These are phyloP conservation scores for Drosophila incognita DNA, from an alignment of 2,888 invertebrate species.

Conservation along the genomic window DNA sequence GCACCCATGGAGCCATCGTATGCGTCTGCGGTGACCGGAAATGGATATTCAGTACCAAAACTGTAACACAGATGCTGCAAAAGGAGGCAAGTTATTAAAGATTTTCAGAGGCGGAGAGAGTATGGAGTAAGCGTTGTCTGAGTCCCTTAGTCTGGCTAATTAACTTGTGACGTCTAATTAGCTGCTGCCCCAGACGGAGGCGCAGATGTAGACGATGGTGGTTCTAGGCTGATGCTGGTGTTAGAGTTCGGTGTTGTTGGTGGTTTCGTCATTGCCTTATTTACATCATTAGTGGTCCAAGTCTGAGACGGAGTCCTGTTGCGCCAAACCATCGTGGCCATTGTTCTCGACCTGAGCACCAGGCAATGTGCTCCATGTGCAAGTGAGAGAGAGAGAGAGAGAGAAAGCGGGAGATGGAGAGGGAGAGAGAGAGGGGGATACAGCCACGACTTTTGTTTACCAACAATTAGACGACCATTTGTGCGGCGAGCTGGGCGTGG, in stretches of 20 bases:
- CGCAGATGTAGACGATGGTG: not conserved
- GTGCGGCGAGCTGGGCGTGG: slow-evolving; percentile 63
- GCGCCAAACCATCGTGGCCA: slow-evolving; percentile 44
- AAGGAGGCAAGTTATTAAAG: not conserved
- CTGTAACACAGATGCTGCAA: slow-evolving; percentile 95
- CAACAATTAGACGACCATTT: slow-evolving; percentile 73
- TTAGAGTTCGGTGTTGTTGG: slow-evolving; percentile 6
- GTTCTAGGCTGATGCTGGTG: not conserved
- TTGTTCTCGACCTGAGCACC: slow-evolving; percentile 26
- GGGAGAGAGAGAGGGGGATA: not conserved
- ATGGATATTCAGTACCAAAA: slow-evolving; percentile 98
- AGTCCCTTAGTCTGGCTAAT: slow-evolving; percentile 67
- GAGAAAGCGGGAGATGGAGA: not conserved
- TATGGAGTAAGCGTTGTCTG: slow-evolving; percentile 31
- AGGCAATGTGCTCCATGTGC: slow-evolving; percentile 2
- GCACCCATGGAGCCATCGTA: slow-evolving; percentile 99
- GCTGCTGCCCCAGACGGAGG: slow-evolving; percentile 48
- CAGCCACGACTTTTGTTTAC: slow-evolving; percentile 70
- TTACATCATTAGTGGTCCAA: slow-evolving; percentile 75
- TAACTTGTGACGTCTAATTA: slow-evolving; percentile 79
- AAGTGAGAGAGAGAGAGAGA: not conserved
- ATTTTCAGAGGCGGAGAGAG: not conserved
- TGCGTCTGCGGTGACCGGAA: slow-evolving; percentile 99
- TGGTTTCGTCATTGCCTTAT: slow-evolving; percentile 61
- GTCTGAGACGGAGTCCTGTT: slow-evolving; percentile 59